phyloP scores from a whole-genome alignment of 2,797 vertebrate genomes.

The Crax fasciolata region DNA sequence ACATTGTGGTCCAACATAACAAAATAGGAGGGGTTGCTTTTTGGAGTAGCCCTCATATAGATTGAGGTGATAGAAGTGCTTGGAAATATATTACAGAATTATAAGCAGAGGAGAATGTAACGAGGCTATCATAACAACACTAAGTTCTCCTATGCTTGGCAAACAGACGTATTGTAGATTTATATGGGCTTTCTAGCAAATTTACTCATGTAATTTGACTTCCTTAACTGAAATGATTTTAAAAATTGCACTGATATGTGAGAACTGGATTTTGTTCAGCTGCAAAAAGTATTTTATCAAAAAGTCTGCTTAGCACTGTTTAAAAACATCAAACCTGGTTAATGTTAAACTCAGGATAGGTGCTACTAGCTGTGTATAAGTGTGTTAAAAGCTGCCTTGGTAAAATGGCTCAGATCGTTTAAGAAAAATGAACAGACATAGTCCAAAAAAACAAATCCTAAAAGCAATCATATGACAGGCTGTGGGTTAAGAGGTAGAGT shows the following conservation, averaged over 20 bases:
- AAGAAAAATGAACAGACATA: not conserved
- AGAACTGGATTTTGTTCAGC: not conserved
- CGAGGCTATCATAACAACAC: not conserved
- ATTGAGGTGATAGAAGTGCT: not conserved
- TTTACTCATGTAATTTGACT: not conserved
- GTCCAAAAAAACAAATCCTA: not conserved
- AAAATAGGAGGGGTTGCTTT: too few species aligned
- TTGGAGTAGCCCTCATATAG: too few species aligned
- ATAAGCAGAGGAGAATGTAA: not conserved
- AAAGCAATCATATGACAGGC: not conserved
- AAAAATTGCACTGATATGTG: not conserved
- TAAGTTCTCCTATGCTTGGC: not conserved
- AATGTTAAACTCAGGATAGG: not conserved
- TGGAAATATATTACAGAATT: not conserved
- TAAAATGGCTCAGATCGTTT: not conserved
- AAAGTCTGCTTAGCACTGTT: not conserved
- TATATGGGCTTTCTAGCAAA: too few species aligned
- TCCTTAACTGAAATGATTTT: not conserved
- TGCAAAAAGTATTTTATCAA: not conserved
- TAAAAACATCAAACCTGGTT: not conserved
- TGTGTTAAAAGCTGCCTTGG: not conserved
- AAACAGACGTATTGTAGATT: not conserved
- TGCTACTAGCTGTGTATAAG: not conserved
- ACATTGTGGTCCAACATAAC: too few species aligned
- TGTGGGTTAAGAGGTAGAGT: not conserved